These are phyloP conservation scores for Prosapia bicincta DNA, from an alignment of 2,888 invertebrate species.

Conservation along the genomic window DNA sequence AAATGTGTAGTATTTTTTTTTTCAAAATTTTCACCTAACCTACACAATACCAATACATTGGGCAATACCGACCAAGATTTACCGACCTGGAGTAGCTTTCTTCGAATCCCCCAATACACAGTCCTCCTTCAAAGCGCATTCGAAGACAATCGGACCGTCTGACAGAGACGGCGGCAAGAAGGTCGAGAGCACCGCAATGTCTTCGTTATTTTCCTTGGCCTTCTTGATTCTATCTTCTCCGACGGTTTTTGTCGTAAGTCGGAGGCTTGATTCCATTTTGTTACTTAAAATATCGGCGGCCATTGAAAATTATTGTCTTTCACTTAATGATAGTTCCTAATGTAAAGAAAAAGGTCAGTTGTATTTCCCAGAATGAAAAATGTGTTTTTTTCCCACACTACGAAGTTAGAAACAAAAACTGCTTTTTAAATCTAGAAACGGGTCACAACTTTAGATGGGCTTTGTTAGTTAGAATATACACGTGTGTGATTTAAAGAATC, in stretches of 20 bases:
- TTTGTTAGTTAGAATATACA: too few relatives aligned
- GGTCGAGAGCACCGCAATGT: conserved; percentile 83
- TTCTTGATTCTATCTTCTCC: conserved; percentile 77
- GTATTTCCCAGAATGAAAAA: not conserved
- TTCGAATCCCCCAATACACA: conserved; percentile 75
- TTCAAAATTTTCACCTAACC: too few relatives aligned
- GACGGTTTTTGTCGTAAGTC: conserved; percentile 73
- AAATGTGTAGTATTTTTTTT: too few relatives aligned
- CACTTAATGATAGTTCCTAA: not conserved
- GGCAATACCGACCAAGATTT: not conserved
- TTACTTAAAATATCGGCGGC: conserved; percentile 75
- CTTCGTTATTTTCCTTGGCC: conserved; percentile 80
- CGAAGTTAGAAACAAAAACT: not conserved
- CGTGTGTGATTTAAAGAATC: too few relatives aligned
- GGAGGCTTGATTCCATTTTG: conserved; percentile 56
- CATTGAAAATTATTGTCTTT: conserved; percentile 47
- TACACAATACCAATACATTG: too few relatives aligned
- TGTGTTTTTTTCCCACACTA: too few relatives aligned
- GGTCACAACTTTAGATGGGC: too few relatives aligned
- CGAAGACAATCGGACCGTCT: conserved; percentile 55
- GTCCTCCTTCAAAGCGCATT: conserved; percentile 69
- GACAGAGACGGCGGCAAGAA: conserved; percentile 69
- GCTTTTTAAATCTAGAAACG: too few relatives aligned
- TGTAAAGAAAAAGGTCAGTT: not conserved
- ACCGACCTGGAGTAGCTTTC: conserved; percentile 71